These are phyloP conservation scores for Sebastiscus albofasciatus DNA, from an alignment of 2,797 vertebrate genomes.

Conservation along the genomic window DNA sequence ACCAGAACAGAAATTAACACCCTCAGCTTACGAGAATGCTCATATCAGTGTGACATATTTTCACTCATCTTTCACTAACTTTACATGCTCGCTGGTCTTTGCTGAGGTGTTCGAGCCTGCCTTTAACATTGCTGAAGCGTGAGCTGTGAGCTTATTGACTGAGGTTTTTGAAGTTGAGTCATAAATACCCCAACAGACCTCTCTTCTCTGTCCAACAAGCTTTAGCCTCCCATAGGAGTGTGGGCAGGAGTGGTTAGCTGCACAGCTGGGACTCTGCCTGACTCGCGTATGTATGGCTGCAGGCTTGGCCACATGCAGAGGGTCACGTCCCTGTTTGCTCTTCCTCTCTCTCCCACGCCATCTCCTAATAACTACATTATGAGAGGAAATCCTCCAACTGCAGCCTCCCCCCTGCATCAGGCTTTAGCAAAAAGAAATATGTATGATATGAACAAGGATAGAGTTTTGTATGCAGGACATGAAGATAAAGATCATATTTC, in stretches of 20 bases:
- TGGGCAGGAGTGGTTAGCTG: constrained; percentile 29
- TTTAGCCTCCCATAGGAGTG: constrained; percentile 23
- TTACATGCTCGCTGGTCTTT: constrained; percentile 31
- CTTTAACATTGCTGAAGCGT: constrained; percentile 6
- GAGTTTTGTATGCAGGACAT: neutral
- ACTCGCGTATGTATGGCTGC: constrained; percentile 28
- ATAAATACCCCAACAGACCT: constrained; percentile 12
- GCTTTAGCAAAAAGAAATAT: constrained; percentile 6
- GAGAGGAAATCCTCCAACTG: constrained; percentile 17
- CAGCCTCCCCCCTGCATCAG: neutral
- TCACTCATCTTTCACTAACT: constrained; percentile 41
- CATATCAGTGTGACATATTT: constrained; percentile 60
- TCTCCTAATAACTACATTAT: constrained; percentile 47
- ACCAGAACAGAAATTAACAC: constrained; percentile 58
- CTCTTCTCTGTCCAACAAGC: neutral
- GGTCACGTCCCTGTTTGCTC: constrained; percentile 49
- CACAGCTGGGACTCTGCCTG: constrained; percentile 52
- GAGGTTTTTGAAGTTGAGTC: constrained; percentile 27
- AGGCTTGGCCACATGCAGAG: constrained; percentile 54
- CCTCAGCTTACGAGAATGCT: constrained; percentile 40
- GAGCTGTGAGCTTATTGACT: constrained; percentile 10
- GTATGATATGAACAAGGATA: neutral
- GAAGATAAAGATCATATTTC: neutral
- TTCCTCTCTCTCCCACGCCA: constrained; percentile 40
- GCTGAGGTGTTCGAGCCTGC: constrained; percentile 17